Base-by-base conservation (phyloP, 2,113 vertebrate genomes). In the Manacus vitellinus region DNA sequence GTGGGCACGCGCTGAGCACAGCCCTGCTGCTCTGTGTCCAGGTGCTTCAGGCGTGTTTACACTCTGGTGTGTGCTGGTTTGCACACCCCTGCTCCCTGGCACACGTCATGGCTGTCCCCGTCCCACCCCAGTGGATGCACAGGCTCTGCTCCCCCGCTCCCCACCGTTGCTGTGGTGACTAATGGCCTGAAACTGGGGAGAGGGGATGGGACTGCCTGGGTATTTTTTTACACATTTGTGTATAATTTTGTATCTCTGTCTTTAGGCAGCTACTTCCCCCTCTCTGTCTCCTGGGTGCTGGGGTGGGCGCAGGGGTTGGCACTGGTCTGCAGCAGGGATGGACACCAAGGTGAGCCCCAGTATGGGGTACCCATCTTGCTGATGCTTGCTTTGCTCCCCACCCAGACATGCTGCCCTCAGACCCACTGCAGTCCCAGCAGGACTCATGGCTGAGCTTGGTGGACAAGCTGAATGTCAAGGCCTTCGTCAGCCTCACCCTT, bases 381-480 rank as follows among this genome's bases (percentile, higher is more conserved):
- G 72, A 66, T 91, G 41, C 54, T 33, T 8, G 28, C 83, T 59
- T 89, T 4, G 1, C 10, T 16, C 35, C 66, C 21, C 30, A 58
- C 37, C 3, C 92, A 99, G 99, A 98, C 46, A 76, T 76, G 7
- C 96, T 99, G 61, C 99, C 99, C 1, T 98, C 98, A 0, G 99
- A 99, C 91, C 99, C 99, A 0, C 98, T 99, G 63, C 99, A 99
- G 94, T 92, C 98, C 43, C 98, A 98, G 96, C 98, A 98, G 21
- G 98, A 99, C 86, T 99, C 98, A 0, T 99, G 99, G 99, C 93
- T 99, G 79, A 98, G 98, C 33, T 97, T 99, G 92, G 99, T 99
- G 54, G 99, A 99, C 96, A 98, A 98, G 88, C 97, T 99, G 39
- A 99, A 99, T 10, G 98, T 99, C 97, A 99, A 99, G 87, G 98